phyloP scores from a whole-genome alignment of 2,113 vertebrate genomes.

The Callipepla squamata region DNA sequence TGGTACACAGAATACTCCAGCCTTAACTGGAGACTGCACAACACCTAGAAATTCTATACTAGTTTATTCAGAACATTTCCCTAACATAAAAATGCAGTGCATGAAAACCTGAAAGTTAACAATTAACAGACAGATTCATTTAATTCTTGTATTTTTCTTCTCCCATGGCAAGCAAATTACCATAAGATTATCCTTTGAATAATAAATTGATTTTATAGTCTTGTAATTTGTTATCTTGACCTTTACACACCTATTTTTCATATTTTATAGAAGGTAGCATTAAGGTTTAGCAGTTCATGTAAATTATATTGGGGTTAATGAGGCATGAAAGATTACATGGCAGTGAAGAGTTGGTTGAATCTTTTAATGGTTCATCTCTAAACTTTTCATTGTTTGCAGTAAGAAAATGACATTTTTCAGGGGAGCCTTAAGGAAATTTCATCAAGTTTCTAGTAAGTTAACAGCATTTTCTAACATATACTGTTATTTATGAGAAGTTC shows the following conservation, averaged over 20 bases:
- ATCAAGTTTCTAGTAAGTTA: background rate
- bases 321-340: background rate
- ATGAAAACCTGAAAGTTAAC: background rate
- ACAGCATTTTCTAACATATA: background rate
- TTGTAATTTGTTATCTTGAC: slow-evolving; percentile 57
- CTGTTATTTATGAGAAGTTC: background rate
- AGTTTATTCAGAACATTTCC: background rate
- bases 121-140: background rate
- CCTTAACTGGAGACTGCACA: background rate
- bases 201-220: slow-evolving; percentile 27
- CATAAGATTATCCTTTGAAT: slow-evolving; percentile 26
- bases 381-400: background rate
- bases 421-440: background rate
- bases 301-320: slow-evolving; percentile 40
- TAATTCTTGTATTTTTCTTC: background rate
- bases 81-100: background rate
- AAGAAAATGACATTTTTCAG: background rate
- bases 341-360: background rate
- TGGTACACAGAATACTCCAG: background rate
- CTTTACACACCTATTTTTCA: slow-evolving; percentile 29
- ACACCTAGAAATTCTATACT: background rate
- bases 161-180: background rate
- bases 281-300: slow-evolving; percentile 38
- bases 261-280: background rate
- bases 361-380: background rate